Evolutionary conservation across 2,113 vertebrate species (phyloP).

Genomic region (Pteropus alecto): DNA sequence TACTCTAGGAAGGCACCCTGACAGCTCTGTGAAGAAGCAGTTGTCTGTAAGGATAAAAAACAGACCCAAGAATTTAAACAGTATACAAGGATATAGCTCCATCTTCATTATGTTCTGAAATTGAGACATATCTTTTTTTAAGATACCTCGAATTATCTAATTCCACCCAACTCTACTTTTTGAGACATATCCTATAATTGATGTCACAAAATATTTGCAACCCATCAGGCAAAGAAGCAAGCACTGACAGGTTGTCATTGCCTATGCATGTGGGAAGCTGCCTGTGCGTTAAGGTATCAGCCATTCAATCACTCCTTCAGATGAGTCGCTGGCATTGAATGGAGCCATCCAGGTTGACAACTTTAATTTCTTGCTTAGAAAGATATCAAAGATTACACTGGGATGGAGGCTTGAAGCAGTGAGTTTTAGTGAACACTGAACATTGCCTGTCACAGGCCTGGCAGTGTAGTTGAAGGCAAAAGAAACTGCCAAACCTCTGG

Average conservation of each 20-base stretch:
- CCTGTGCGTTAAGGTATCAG: background rate
- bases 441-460: background rate
- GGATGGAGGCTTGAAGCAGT: background rate
- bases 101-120: background rate
- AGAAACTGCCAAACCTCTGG: background rate
- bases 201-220: background rate
- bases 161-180: background rate
- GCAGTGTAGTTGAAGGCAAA: background rate
- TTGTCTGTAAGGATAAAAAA: background rate
- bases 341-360: background rate
- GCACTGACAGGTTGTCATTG: background rate
- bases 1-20: background rate
- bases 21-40: background rate
- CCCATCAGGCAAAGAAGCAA: background rate
- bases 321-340: background rate
- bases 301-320: background rate
- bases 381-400: background rate
- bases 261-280: background rate
- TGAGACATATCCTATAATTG: constrained; percentile 13
- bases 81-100: background rate
- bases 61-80: background rate
- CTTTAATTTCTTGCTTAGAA: constrained; percentile 25
- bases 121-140: background rate
- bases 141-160: background rate
- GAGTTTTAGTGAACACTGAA: background rate